Percentiles rank a stretch among this genome's conserved stretches.
Conservation (phyloP, 1,140 invertebrate species). For the Zaprionus inermis region DNA sequence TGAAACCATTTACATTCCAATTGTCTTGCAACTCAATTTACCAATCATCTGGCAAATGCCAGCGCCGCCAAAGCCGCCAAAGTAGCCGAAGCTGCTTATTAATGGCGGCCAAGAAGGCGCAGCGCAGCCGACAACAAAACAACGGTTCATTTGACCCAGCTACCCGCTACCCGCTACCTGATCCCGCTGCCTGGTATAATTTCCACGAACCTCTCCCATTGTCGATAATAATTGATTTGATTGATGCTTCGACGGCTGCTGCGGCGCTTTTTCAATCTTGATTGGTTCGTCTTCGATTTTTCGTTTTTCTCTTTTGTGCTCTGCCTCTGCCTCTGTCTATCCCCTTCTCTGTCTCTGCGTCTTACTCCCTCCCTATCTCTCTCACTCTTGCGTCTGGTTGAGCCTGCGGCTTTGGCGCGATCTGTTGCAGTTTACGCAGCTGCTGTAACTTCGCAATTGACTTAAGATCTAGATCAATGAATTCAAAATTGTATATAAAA, state of each 20-base stretch:
- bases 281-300: slow-evolving; percentile 53
- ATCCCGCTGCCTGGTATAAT: slow-evolving; percentile 43
- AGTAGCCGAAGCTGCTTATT: slow-evolving; percentile 79
- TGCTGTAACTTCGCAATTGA: not conserved
- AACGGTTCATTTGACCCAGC: not conserved
- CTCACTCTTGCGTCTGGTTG: too few species aligned
- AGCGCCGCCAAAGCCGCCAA: slow-evolving; percentile 78
- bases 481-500: too few species aligned
- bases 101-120: slow-evolving; percentile 74
- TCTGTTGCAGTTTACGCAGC: slow-evolving; percentile 1
- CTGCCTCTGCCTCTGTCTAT: not conserved
- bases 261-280: slow-evolving; percentile 52
- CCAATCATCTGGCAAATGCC: slow-evolving; percentile 81
- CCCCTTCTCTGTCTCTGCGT: slow-evolving; percentile 19
- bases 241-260: slow-evolving; percentile 78
- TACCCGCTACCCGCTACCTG: slow-evolving; percentile 17
- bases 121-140: slow-evolving; percentile 2
- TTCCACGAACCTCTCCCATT: slow-evolving; percentile 72
- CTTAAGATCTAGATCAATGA: not conserved
- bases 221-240: slow-evolving; percentile 84
- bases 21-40: slow-evolving; percentile 80
- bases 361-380: not conserved
- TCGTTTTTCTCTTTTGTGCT: slow-evolving; percentile 3
- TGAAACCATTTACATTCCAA: slow-evolving; percentile 77
- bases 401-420: too few species aligned